Evolutionary conservation across 2,113 vertebrate genomes (phyloP).

Genomic region (Eleginops maclovinus): DNA sequence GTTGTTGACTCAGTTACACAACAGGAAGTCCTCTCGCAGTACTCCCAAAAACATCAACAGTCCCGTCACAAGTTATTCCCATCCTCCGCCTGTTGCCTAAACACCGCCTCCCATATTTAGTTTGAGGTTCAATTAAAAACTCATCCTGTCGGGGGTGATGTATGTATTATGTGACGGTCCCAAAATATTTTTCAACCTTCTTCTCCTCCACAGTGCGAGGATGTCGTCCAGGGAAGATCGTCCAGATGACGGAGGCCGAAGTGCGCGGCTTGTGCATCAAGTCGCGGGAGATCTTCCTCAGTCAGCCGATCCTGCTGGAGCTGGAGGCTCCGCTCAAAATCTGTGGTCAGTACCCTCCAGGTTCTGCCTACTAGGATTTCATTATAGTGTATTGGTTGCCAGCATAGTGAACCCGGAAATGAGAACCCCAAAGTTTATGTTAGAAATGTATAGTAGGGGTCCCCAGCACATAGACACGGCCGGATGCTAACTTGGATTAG

Average conservation of each 20-base stretch:
- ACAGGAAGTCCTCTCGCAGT: constrained; percentile 59
- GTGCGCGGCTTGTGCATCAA: constrained; percentile 96
- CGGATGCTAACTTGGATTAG: no score
- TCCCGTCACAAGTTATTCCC: constrained; percentile 32
- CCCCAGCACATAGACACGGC: no score
- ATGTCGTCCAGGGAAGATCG: constrained; percentile 97
- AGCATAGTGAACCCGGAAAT: no score
- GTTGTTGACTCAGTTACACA: constrained; percentile 35
- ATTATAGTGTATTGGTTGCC: no score
- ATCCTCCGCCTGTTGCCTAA: constrained; percentile 49
- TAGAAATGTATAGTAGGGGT: no score
- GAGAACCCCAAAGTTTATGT: no score
- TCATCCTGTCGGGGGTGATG: not conserved
- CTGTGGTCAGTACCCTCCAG: constrained; percentile 85
- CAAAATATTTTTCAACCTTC: no score
- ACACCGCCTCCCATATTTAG: constrained; percentile 46
- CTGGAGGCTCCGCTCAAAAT: constrained; percentile 96
- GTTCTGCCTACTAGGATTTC: not conserved
- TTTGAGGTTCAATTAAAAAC: constrained; percentile 1
- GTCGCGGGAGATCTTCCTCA: constrained; percentile 96
- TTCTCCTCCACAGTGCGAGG: constrained; percentile 87
- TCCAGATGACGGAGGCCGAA: constrained; percentile 97
- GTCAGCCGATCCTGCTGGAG: constrained; percentile 96
- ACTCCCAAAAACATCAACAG: constrained; percentile 40
- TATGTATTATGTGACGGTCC: not conserved